Evolutionary conservation across 1,140 invertebrate species (phyloP).

Genomic region (Heliconius hewitsoni): DNA sequence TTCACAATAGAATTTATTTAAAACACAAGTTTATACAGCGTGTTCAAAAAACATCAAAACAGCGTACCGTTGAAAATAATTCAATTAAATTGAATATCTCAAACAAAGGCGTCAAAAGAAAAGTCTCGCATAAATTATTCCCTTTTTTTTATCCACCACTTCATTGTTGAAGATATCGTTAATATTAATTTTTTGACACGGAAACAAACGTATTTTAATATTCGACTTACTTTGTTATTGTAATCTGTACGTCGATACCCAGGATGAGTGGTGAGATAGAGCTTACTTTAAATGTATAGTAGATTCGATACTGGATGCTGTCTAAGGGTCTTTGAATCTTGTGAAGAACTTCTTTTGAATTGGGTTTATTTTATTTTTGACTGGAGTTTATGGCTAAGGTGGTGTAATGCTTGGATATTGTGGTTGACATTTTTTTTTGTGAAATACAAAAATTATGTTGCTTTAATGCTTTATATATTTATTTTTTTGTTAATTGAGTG

Average conservation of each 20-base stretch:
- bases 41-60: conserved; percentile 17
- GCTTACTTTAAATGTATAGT: background rate
- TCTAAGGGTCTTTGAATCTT: background rate
- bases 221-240: conserved; percentile 66
- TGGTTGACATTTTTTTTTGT: too few relatives aligned
- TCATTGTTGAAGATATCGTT: conserved; percentile 71
- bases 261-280: conserved; percentile 16
- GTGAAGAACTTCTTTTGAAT: background rate
- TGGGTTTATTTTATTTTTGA: background rate
- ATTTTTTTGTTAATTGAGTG: too few relatives aligned
- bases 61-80: conserved; percentile 45
- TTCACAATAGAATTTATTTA: background rate
- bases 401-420: too few relatives aligned
- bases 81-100: conserved; percentile 68
- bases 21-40: conserved; percentile 4
- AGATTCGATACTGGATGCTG: background rate
- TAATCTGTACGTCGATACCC: conserved; percentile 46
- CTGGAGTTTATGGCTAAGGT: background rate
- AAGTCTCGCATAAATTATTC: conserved; percentile 69
- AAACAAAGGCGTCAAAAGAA: conserved; percentile 73
- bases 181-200: conserved; percentile 75
- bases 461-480: too few relatives aligned
- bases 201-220: conserved; percentile 68
- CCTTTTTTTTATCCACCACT: conserved; percentile 50
- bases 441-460: too few relatives aligned